Percentiles rank a stretch among this genome's conserved stretches.
These are phyloP conservation scores for Drosophila meridiana DNA, from an alignment of 2,888 invertebrate genomes.

Conservation along the genomic window DNA sequence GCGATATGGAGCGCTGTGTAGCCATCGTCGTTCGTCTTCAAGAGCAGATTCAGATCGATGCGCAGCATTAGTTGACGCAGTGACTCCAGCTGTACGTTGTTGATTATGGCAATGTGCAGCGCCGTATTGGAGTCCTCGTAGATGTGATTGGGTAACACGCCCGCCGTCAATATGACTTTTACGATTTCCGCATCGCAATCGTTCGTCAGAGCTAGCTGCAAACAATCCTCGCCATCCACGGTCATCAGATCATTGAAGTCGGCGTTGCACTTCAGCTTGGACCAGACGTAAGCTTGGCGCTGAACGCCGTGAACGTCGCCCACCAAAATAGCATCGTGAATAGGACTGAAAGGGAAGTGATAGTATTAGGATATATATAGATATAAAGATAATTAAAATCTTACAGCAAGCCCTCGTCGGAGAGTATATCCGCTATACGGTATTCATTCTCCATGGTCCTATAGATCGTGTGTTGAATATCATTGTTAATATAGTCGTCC, in stretches of 20 bases:
- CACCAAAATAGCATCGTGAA: constrained; percentile 69
- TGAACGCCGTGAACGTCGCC: constrained; percentile 56
- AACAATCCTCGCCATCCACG: constrained; percentile 75
- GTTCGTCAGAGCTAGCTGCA: constrained; percentile 75
- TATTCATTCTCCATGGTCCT: constrained; percentile 59
- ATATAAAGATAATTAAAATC: neutral
- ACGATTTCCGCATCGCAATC: constrained; percentile 70
- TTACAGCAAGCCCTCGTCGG: constrained; percentile 60
- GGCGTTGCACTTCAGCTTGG: constrained; percentile 29
- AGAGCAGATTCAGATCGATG: constrained; percentile 73
- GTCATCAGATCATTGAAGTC: constrained; percentile 72
- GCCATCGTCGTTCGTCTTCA: constrained; percentile 80
- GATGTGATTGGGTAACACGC: constrained; percentile 62
- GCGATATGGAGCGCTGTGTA: constrained; percentile 82
- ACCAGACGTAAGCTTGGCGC: constrained; percentile 71
- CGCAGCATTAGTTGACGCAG: constrained; percentile 66
- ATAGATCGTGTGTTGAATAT: constrained; percentile 21
- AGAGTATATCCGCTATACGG: constrained; percentile 24
- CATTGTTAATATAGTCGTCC: constrained; percentile 33
- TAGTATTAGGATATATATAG: neutral
- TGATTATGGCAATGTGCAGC: constrained; percentile 80
- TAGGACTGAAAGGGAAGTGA: constrained; percentile 60
- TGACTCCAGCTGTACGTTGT: constrained; percentile 67
- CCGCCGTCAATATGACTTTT: constrained; percentile 62
- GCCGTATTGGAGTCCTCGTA: constrained; percentile 80